Evolutionary conservation across 1,140 invertebrate genomes (phyloP), one percentile per base, ranked within the genome.

Genomic region (Pachypsylla venusta): DNA sequence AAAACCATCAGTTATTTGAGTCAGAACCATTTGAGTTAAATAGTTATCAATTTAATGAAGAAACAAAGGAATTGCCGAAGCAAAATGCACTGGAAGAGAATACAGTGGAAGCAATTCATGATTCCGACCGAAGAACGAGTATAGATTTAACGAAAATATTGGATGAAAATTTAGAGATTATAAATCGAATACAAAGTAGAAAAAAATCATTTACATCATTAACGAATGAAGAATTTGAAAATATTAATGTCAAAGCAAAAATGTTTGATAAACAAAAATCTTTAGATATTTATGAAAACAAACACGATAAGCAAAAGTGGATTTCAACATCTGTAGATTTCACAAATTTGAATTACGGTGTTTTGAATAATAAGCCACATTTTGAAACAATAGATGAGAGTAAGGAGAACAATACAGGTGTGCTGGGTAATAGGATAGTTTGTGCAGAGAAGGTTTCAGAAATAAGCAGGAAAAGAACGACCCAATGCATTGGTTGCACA

Each of bases 321-420:
- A 19, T 48, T n/a, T 48, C 42, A 48, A 19, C 42, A 5, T 48
- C 42, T n/a, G 42, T 48, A 10, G 42, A 48, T n/a, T 48, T 48
- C 22, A 19, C 42, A 5, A 19, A n/a, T 5, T 7, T 48, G 42
- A 48, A 48, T 19, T 48, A 19, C 16, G 42, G 16, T n/a, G 22
- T n/a, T 48, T 48, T 48, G 7, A 48, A 22, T 48, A 48, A 22
- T n/a, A 48, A 48, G 42, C 16, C 22, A 48, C 22, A n/a, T 48
- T 48, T 48, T 48, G 42, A 48, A 48, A 48, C 42, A 48, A 48
- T 48, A 10, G 42, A 48, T 48, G 42, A 48, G 22, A 19, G n/a
- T n/a, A 48, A 48, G 22, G 42, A 48, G n/a, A n/a, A 19, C n/a
- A 48, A 48, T n/a, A n/a, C n/a, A n/a, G n/a, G n/a, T n/a, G n/a